Percentiles rank a stretch among this genome's conserved stretches.
These are phyloP conservation scores for Bucco capensis DNA, from an alignment of 2,113 vertebrate species.

Conservation along the genomic window DNA sequence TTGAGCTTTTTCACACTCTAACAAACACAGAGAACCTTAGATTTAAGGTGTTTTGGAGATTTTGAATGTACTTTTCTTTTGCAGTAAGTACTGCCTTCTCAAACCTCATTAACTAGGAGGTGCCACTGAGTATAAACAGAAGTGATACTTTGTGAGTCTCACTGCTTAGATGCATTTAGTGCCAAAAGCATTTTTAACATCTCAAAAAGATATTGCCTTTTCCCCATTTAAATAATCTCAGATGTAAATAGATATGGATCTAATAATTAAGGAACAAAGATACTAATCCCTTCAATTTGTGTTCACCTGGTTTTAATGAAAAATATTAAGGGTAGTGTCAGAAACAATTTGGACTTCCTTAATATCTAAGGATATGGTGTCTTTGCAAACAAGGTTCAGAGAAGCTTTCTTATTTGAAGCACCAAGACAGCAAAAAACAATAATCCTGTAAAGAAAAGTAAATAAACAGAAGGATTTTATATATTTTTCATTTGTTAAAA, in stretches of 20 bases:
- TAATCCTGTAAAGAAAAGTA: neutral
- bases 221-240: neutral
- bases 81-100: neutral
- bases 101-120: neutral
- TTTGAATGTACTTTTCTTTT: neutral
- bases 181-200: neutral
- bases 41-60: neutral
- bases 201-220: neutral
- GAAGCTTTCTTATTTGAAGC: conserved; percentile 5
- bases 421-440: neutral
- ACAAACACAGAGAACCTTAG: neutral
- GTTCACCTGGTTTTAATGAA: neutral
- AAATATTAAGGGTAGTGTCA: neutral
- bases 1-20: neutral
- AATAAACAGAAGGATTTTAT: neutral
- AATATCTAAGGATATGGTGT: neutral
- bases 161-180: neutral
- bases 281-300: neutral
- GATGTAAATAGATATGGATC: neutral
- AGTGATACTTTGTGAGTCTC: neutral
- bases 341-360: neutral
- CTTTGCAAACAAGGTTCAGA: neutral
- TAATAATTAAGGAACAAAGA: neutral
- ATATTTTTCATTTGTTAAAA: neutral
- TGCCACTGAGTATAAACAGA: neutral